Base-by-base conservation (phyloP, 2,113 vertebrate genomes). In the Pelodiscus sinensis region DNA sequence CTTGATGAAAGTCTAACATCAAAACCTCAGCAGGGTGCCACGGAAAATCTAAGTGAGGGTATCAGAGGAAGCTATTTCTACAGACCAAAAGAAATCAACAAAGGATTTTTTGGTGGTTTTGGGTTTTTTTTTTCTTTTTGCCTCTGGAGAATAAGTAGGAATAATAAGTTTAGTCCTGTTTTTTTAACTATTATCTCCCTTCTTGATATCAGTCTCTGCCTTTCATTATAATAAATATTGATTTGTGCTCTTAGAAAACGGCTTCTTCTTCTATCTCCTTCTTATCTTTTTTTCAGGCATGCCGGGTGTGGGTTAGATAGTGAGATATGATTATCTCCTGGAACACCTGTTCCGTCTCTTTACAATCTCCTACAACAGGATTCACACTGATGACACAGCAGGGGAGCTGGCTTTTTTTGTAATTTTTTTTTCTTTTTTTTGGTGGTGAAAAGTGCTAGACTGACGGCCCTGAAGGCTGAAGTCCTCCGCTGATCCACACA, bases 1-100 rank as follows among this genome's bases (percentile, higher is more conserved):
- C 96, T 57, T 93, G 85, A 96, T 96, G 97, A 95, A 96, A 97
- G 95, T 93, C 0, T 2, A 95, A 96, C 97, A 97, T 97, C 96
- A 96, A 97, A 97, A 97, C 95, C 96, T 92, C 98, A 97, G 96
- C 93, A 14, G 97, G 97, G 94, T 95, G 92, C 96, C 93, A 84
- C 94, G 84, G 88, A 93, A 91, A 97, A 94, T 86, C 96, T 96
- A 91, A 97, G 95, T 2, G 83, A 89, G 92, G 82, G 79, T 94
- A 95, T 96, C 55, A 79, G 88, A 97, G 96, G 92, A 90, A 96
- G 95, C 85, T 85, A 80, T 88, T 96, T 94, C 88, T 92, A 94
- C 87, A 90, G 94, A 87, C 94, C 84, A 57, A 81, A 83, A 94
- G 90, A 92, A 94, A 93, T 90, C 92, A 86, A 89, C 92, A 90